Conservation (phyloP, 2,888 invertebrate species). For the Xestia sexstrigata region DNA sequence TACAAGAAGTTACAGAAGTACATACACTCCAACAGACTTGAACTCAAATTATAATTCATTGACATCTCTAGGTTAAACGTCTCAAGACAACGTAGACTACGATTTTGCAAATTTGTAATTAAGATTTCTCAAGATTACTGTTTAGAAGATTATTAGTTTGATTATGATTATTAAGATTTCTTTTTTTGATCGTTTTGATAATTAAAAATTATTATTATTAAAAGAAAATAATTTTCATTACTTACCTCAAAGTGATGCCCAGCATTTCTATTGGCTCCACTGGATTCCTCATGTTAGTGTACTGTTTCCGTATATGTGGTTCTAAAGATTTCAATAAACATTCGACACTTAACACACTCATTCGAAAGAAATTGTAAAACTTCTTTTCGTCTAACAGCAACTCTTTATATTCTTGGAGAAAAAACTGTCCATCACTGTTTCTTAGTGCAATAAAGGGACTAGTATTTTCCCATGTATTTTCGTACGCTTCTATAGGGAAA, state of each 20-base stretch:
- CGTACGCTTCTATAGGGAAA: slow-evolving; percentile 44
- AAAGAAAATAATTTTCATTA: slow-evolving; percentile 48
- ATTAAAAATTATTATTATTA: not conserved
- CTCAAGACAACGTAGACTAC: no score
- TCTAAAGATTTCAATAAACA: slow-evolving; percentile 55
- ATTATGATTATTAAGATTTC: no score
- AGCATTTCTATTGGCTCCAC: slow-evolving; percentile 62
- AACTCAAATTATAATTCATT: no score
- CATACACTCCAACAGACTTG: no score
- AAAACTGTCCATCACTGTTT: slow-evolving; percentile 53
- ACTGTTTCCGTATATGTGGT: slow-evolving; percentile 59
- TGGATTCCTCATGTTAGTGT: slow-evolving; percentile 58
- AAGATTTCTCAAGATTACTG: no score
- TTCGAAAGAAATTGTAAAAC: slow-evolving; percentile 62
- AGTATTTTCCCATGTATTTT: slow-evolving; percentile 50
- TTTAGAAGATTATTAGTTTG: no score
- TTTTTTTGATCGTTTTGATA: not conserved
- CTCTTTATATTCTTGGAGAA: slow-evolving; percentile 53
- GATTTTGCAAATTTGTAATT: no score
- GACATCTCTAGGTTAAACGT: no score
- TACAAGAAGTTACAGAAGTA: slow-evolving; percentile 30
- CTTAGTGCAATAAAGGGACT: slow-evolving; percentile 48
- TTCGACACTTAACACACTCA: slow-evolving; percentile 56
- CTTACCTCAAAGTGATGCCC: slow-evolving; percentile 55
- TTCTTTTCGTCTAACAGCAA: slow-evolving; percentile 53